These are phyloP conservation scores for Protobothrops mucrosquamatus DNA, from an alignment of 2,113 vertebrate genomes.

Conservation along the genomic window DNA sequence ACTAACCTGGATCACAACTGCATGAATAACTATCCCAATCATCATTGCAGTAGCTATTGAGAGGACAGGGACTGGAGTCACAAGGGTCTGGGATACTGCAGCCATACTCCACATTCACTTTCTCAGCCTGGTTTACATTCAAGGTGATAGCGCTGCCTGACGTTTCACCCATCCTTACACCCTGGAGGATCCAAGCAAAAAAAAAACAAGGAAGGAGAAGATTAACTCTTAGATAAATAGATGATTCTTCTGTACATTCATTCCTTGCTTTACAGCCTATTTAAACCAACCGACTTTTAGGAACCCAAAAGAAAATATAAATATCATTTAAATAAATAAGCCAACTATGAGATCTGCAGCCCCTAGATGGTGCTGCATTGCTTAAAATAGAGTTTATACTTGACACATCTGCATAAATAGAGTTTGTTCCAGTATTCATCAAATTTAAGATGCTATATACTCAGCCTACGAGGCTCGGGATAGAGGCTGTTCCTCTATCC, in stretches of 20 bases:
- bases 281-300: neutral
- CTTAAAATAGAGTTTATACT: neutral
- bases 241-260: neutral
- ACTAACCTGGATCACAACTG: slow-evolving; percentile 83
- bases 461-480: too few relatives aligned
- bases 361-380: slow-evolving; percentile 11
- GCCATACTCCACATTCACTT: slow-evolving; percentile 81
- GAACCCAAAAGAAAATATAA: neutral
- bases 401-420: neutral
- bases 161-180: slow-evolving; percentile 77
- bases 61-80: slow-evolving; percentile 83
- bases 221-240: neutral
- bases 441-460: neutral
- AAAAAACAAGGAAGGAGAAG: too few relatives aligned
- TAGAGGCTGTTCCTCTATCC: too few relatives aligned
- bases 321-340: neutral
- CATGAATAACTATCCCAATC: slow-evolving; percentile 90
- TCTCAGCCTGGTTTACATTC: slow-evolving; percentile 73
- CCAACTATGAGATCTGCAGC: neutral
- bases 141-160: slow-evolving; percentile 51
- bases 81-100: slow-evolving; percentile 86
- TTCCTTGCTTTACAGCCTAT: neutral
- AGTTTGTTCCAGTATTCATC: neutral
- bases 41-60: slow-evolving; percentile 85
- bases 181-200: slow-evolving; percentile 62